Evolutionary conservation across 2,888 invertebrate species (phyloP).

Genomic region (Onthophagus sagittarius): DNA sequence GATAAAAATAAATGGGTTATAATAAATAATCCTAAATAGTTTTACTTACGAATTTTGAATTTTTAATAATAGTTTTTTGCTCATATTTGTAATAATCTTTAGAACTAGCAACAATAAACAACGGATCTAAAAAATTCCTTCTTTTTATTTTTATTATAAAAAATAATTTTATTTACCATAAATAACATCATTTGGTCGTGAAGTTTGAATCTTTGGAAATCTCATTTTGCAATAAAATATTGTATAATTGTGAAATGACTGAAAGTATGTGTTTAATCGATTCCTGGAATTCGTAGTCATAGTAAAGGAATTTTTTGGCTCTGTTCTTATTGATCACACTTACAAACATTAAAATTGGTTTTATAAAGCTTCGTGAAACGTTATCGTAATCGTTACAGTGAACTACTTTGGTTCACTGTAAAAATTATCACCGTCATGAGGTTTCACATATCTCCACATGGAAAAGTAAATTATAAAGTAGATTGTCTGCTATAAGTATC

Average conservation of each 20-base stretch:
- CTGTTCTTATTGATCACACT: not conserved
- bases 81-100: not conserved
- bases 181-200: not conserved
- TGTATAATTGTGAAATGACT: not conserved
- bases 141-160: not conserved
- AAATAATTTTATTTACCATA: not conserved
- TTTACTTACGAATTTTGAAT: not conserved
- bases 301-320: not conserved
- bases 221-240: not conserved
- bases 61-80: not conserved
- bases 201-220: not conserved
- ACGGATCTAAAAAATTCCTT: not conserved
- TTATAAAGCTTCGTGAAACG: no score
- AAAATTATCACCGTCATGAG: no score
- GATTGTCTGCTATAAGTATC: no score
- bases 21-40: not conserved
- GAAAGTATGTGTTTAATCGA: not conserved
- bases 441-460: no score
- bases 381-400: no score
- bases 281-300: not conserved
- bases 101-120: not conserved
- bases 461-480: no score
- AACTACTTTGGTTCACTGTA: no score
- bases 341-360: not conserved
- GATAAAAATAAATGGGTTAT: constrained; percentile 3